A percentile compares a stretch with the other conserved stretches of the same genome.
Conservation (phyloP, 2,113 vertebrate genomes). For the Gadus macrocephalus region DNA sequence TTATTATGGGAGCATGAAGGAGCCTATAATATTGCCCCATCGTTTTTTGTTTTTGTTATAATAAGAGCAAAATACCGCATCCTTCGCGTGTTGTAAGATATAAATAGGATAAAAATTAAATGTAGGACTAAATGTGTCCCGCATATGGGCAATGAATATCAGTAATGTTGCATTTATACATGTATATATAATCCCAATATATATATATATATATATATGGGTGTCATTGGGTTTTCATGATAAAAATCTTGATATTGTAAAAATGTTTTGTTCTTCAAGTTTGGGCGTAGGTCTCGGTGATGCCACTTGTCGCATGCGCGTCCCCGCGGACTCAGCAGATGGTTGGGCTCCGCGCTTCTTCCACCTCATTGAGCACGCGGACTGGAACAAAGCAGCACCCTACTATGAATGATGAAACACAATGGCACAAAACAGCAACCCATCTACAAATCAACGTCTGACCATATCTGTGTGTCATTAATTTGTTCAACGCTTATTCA, state of each 20-base stretch:
- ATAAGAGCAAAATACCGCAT: too few relatives aligned
- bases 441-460: slow-evolving; percentile 4
- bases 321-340: slow-evolving; percentile 48
- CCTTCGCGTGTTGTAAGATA: too few relatives aligned
- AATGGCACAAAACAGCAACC: slow-evolving; percentile 26
- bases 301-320: slow-evolving; percentile 56
- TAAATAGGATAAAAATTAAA: too few relatives aligned
- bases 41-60: too few relatives aligned
- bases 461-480: too few relatives aligned
- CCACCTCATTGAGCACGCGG: slow-evolving; percentile 40
- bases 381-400: slow-evolving; percentile 20
- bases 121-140: too few relatives aligned
- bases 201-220: too few relatives aligned
- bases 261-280: slow-evolving; percentile 14
- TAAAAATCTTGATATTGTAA: not conserved
- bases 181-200: not conserved
- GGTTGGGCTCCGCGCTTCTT: slow-evolving; percentile 41
- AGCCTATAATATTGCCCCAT: too few relatives aligned
- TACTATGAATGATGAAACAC: slow-evolving; percentile 13
- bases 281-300: slow-evolving; percentile 31
- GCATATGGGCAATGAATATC: too few relatives aligned
- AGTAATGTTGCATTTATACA: too few relatives aligned
- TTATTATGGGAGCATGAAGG: too few relatives aligned
- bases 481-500: too few relatives aligned
- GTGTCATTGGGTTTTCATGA: not conserved